Evolutionary conservation across 2,797 vertebrate species (phyloP), one percentile per base, ranked within the genome.

Genomic region (Pipistrellus nathusii): DNA sequence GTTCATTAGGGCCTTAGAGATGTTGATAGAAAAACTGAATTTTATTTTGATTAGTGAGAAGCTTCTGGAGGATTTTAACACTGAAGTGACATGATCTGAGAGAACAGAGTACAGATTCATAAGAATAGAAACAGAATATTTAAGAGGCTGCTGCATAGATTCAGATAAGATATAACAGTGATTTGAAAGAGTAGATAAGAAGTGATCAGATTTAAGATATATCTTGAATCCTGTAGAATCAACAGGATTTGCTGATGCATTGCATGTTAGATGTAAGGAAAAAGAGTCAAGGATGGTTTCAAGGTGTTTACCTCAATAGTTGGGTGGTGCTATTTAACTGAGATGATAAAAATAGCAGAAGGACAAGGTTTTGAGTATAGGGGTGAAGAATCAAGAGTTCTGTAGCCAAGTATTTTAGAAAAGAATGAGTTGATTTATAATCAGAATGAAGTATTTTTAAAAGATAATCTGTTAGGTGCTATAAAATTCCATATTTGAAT

Each of bases 41-140:
- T 96, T 72, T 88, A 27, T 94, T 94, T 72, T 85, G 30, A 86
- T 35, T 51, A 73, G 75, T 90, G 30, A 83, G 38, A 95, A 62
- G 25, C 5, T 91, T 94, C n/a, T 72, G 41, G 32, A 77, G 62
- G 51, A 38, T 83, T 90, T 88, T 91, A 84, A 73, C 44, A 44
- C 38, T 72, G 59, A 72, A 90, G n/a, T 87, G 82, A 87, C n/a
- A 48, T 85, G 10, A 71, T 94, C 3, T 94, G 38, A 94, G 20
- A 88, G 59, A 94, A 64, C n/a, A 71, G 44, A 73, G 21, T 72
- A 5, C 66, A 77, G 32, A 11, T 38, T 53, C 59, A 35, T 93
- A 64, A 53, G 51, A 85, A 44, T 57, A 85, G 83, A 95, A 81
- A 30, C 35, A 88, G 46, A 93, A 48, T 48, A 62, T 86, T 93